phyloP scores from a whole-genome alignment of 2,113 vertebrate genomes.

The Ciconia stormi region DNA sequence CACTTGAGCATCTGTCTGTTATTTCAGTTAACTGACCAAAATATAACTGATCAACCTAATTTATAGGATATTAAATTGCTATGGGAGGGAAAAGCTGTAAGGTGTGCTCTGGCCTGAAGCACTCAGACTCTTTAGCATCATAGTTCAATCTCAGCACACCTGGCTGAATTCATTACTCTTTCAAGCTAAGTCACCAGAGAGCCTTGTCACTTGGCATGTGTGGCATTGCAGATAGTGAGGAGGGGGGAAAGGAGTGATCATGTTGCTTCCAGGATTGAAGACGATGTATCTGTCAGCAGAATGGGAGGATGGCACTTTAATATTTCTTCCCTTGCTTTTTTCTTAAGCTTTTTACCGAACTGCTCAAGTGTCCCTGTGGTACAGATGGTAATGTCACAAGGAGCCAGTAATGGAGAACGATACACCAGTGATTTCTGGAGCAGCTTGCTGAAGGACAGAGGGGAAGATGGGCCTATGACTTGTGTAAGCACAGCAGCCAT shows the following conservation, averaged over 20 bases:
- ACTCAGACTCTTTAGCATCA: fast-evolving
- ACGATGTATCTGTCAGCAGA: fast-evolving
- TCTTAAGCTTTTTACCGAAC: not conserved
- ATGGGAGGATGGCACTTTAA: too few species aligned
- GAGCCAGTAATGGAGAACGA: not conserved
- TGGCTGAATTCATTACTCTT: not conserved
- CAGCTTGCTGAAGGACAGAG: not conserved
- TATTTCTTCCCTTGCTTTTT: not conserved
- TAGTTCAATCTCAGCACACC: fast-evolving
- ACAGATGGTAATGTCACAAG: fast-evolving
- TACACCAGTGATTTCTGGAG: not conserved
- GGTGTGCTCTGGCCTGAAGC: not conserved
- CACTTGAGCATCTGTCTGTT: slow-evolving; percentile 69
- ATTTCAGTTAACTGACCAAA: slow-evolving; percentile 17
- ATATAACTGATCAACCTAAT: not conserved
- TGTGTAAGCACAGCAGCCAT: not conserved
- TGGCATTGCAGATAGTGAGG: fast-evolving
- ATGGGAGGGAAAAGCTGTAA: not conserved
- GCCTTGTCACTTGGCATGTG: fast-evolving
- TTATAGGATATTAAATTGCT: not conserved
- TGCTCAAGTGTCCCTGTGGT: too few species aligned
- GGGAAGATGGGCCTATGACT: not conserved
- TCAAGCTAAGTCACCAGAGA: fast-evolving
- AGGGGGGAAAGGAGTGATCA: fast-evolving
- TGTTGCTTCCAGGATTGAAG: not conserved